phyloP scores from a whole-genome alignment of 2,888 invertebrate genomes.

The Diplolepis rosae region DNA sequence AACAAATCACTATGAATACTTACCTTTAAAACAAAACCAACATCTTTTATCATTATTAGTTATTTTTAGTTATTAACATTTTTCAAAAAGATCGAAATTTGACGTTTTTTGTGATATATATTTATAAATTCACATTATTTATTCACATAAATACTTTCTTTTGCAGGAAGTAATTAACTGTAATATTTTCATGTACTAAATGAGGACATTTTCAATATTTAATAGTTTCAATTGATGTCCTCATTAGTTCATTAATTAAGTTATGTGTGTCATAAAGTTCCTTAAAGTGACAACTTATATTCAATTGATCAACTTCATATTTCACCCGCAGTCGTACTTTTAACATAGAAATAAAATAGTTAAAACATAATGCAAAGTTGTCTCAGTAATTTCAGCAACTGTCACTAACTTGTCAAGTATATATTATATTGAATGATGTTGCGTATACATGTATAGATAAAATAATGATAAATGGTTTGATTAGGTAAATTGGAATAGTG shows the following conservation, averaged over 20 bases:
- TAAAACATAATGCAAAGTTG: not conserved
- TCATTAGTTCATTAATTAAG: not conserved
- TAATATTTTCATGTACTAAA: too few relatives aligned
- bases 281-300: not conserved
- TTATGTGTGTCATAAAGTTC: not conserved
- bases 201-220: too few relatives aligned
- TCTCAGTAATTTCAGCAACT: not conserved
- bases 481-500: conserved; percentile 19
- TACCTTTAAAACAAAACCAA: too few relatives aligned
- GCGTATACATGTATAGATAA: not conserved
- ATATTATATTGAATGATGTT: not conserved
- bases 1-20: too few relatives aligned
- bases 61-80: too few relatives aligned
- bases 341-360: not conserved
- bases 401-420: not conserved
- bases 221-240: not conserved
- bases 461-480: conserved; percentile 12
- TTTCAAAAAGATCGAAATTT: too few relatives aligned
- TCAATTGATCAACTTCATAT: not conserved
- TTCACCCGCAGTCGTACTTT: not conserved
- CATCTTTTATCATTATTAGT: too few relatives aligned
- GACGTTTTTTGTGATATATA: too few relatives aligned
- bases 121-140: too few relatives aligned
- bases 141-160: too few relatives aligned
- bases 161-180: not conserved